Base-by-base conservation (phyloP, 2,888 invertebrate species). In the Cephalotes varians region DNA sequence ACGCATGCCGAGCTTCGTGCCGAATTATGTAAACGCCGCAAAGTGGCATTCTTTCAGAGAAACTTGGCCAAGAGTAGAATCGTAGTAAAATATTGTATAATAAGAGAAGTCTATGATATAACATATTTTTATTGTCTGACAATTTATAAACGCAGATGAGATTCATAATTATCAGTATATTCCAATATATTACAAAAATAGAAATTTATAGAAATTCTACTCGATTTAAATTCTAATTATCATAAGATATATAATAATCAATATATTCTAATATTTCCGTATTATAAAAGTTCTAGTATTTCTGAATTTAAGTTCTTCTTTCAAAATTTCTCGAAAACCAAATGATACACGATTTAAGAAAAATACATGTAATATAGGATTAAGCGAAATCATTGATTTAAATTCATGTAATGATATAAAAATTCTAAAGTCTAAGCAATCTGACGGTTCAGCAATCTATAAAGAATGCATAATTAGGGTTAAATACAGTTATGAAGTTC, bases 1-100 rank as follows among this genome's bases (percentile, higher is more conserved):
- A 80, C 67, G 73, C 69, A 76, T 56, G 44, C 64, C 54, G 85
- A 84, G 85, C 80, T 83, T 83, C 81, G 37, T 76, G 56, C 60
- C 65, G 81, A 83, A 86, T 88, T 89, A 82, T 74, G 77, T 80
- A 62, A 77, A 64, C 73, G 81, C 47, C 58, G 37, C 40, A 18
- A 51, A 21, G 25, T 67, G 54, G 54, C 65, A 56, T 44, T 56
- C 56, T 65, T 54, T 37, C 47, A 54, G 62, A 77, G 40, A 44
- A 21, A 56, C 69, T 69, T 77, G 77, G 69, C 44, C 37, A 28
- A 56, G 10, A 44, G 40, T 51, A 49, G 25, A 64, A 18, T 25
- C 62, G 37, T 65, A 47, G 47, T 49, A 28, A 51, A 37, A 64
- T n/a, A n/a, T n/a, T n/a, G 12, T 64, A 65, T 60, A 49, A 47